Base-by-base conservation (phyloP, 2,797 vertebrate species). In the Muscicapa comitata region DNA sequence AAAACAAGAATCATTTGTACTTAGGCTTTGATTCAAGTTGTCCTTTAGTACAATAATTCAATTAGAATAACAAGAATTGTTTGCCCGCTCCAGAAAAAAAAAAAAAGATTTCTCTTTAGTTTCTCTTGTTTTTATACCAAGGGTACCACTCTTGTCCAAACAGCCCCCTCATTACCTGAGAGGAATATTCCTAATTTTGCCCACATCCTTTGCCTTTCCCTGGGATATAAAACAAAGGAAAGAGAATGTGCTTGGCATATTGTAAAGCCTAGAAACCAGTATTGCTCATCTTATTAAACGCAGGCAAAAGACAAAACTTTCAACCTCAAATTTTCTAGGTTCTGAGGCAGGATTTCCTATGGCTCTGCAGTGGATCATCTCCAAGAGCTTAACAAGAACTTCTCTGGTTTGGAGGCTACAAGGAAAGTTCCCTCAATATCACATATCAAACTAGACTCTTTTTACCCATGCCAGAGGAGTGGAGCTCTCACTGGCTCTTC, bases 351-450 rank as follows among this genome's bases (percentile, higher is more conserved):
- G 6, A 54, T 80, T 86, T 90, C 87, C 42, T 5, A 11, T 48
- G 84, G 70, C 24, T 96, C 91, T 97, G 95, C 19, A 90, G 95
- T 85, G 70, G 83, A 96, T 97, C 91, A 92, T 76, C 76, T 93
- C 50, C 38, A 82, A 95, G 70, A 88, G 65, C 28, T 94, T 96
- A 95, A 97, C 54, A 72, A 58, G 74, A 96, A 95, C 65, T 48
- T 72, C 75, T 93, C 82, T 92, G 84, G 76, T 93, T 95, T 90
- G 55, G 61, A 97, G 55, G 50, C 77, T 81, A 16, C 29, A 25
- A 82, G 61, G 65, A 88, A 81, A 94, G 95, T 94, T 89, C 55
- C 78, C 82, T 55, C 7, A 20, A 82, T 95, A 96, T 92, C 94
- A 90, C 54, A 65, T 97, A 88, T 86, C 95, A 93, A 86, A 77